Percentiles rank a stretch among this genome's conserved stretches.
phyloP scores from a whole-genome alignment of 2,113 vertebrate species.

The Brienomyrus brachyistius region DNA sequence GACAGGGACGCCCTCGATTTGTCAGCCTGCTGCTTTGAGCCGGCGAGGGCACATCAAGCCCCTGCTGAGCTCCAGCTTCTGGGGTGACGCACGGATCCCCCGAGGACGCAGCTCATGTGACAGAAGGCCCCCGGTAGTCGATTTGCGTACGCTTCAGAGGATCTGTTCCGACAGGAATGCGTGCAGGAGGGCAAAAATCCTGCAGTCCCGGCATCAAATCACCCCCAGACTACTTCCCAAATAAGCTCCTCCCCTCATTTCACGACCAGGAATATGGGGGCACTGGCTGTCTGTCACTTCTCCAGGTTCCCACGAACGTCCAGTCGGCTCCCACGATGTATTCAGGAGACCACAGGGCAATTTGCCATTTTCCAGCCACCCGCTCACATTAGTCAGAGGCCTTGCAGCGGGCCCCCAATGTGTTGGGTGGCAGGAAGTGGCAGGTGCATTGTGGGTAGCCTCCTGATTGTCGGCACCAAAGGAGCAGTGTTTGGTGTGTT shows the following conservation, averaged over 20 bases:
- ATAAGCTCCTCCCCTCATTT: not conserved
- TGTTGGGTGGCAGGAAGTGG: not conserved
- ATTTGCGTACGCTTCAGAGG: not conserved
- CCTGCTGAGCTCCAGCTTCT: not conserved
- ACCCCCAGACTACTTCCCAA: not conserved
- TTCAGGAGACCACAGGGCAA: not conserved
- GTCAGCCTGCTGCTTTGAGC: not conserved
- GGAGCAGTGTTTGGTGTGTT: not conserved
- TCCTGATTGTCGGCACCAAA: not conserved
- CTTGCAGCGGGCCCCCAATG: not conserved
- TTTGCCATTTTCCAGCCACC: slow-evolving; percentile 4
- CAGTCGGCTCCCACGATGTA: not conserved
- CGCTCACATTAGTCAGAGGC: slow-evolving; percentile 10
- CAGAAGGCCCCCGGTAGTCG: not conserved
- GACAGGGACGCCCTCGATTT: not conserved
- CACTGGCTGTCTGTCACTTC: not conserved
- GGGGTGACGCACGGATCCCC: not conserved
- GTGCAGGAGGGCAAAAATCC: not conserved
- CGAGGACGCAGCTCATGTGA: not conserved
- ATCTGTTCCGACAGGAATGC: not conserved
- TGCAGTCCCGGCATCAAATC: not conserved
- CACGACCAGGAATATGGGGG: not conserved
- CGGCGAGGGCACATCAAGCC: not conserved
- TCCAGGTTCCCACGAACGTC: not conserved
- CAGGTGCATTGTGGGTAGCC: slow-evolving; percentile 1